Evolutionary conservation across 2,888 invertebrate genomes (phyloP).

Genomic region (Patella caerulea): DNA sequence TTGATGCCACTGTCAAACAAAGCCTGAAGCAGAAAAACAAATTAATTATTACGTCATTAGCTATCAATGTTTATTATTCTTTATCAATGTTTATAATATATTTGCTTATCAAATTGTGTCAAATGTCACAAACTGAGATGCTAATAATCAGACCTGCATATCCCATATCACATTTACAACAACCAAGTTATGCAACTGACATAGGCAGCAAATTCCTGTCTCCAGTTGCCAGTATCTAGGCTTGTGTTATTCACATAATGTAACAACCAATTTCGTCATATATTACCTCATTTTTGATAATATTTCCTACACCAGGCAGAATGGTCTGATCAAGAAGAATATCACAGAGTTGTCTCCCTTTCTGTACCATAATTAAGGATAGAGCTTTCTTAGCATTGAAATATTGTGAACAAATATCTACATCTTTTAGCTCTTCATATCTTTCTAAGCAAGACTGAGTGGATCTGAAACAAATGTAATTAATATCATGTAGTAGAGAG

Average conservation of each 20-base stretch:
- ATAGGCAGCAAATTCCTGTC: too few species aligned
- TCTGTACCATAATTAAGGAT: constrained; percentile 44
- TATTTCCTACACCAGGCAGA: constrained; percentile 67
- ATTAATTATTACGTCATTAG: too few species aligned
- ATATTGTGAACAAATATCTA: constrained; percentile 55
- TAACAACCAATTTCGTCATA: not conserved
- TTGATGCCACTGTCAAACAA: constrained; percentile 62
- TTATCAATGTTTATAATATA: too few species aligned
- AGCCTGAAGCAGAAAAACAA: constrained; percentile 41
- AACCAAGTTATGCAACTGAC: too few species aligned
- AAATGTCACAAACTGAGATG: not conserved
- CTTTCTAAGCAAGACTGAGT: constrained; percentile 41
- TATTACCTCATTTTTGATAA: constrained; percentile 66
- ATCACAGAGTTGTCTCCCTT: constrained; percentile 57
- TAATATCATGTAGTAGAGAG: too few species aligned
- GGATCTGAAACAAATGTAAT: constrained; percentile 34
- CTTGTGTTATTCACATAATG: not conserved
- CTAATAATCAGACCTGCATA: not conserved
- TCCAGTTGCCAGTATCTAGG: too few species aligned
- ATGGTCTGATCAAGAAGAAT: constrained; percentile 63
- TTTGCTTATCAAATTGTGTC: not conserved
- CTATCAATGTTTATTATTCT: too few species aligned
- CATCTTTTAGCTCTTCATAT: constrained; percentile 42
- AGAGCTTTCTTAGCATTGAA: constrained; percentile 54
- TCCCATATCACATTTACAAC: too few species aligned